Evolutionary conservation across 1,140 invertebrate genomes (phyloP), one percentile per base, ranked within the genome.

Genomic region (Drosophila rufa): DNA sequence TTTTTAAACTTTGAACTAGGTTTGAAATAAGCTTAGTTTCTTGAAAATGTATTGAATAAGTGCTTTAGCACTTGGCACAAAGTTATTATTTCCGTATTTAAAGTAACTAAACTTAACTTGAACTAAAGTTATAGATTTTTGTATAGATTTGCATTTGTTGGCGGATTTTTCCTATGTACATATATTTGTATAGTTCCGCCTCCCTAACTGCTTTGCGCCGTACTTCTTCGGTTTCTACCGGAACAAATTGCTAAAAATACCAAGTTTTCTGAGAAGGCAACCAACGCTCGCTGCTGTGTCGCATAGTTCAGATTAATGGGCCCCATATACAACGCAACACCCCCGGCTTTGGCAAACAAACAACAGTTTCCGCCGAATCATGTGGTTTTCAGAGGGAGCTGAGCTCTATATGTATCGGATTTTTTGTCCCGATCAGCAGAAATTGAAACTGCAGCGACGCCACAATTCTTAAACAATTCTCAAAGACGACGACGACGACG

Each of bases 391-490:
- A 69, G 30, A 22, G 17, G 40, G 33, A 38, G 33, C 50, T 53
- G 17, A 19, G 30, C 30, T 14, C 45, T 15, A 36, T 66, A 25
- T 69, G 36, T 59, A 50, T 71, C 51, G 33, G 43, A 42, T 71
- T 73, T 73, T 87, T 70, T 83, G 74, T 74, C 40, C 57, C 76
- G 80, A 90, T 90, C 85, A 74, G 74, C 85, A 89, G 84, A 89
- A 89, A 89, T 84, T 81, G 25, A 87, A 87, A 90, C 84, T 87
- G 84, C 85, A 87, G 27, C 80, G 78, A 78, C 84, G 84, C 85
- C 80, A 75, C 81, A 77, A 87, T 90, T 87, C 85, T 90, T 90
- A 89, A 89, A 87, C 78, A 87, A 90, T 84, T 59, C 67, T 59
- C 46, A 69, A 69, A 67, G 70, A 70, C 80, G 69, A 47, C 55